These are phyloP conservation scores for Hyaena hyaena DNA, from an alignment of 2,113 vertebrate genomes.

Conservation along the genomic window DNA sequence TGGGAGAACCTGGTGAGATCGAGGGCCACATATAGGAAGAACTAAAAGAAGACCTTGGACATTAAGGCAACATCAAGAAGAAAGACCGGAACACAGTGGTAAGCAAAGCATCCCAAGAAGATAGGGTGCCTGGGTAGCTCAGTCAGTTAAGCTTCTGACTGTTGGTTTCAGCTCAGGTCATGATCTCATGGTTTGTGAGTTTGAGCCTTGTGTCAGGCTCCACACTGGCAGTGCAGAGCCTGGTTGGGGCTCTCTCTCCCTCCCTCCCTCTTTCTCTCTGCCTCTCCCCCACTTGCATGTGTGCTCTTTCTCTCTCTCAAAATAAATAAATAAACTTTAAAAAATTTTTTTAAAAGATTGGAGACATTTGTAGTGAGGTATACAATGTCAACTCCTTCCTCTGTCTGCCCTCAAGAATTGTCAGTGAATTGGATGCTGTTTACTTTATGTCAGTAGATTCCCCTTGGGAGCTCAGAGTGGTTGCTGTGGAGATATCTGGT, in stretches of 20 bases:
- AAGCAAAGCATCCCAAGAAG: not conserved
- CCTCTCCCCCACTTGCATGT: too few relatives aligned
- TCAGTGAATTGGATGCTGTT: conserved; percentile 24
- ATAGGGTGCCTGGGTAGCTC: not conserved
- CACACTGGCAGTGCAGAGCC: too few relatives aligned
- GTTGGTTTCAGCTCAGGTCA: too few relatives aligned
- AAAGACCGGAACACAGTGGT: not conserved
- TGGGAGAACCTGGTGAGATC: not conserved
- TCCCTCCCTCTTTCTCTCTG: too few relatives aligned
- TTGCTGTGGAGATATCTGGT: conserved; percentile 19
- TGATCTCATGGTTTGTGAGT: too few relatives aligned
- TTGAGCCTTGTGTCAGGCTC: too few relatives aligned
- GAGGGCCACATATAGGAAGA: not conserved
- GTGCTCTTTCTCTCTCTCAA: too few relatives aligned
- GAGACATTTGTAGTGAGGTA: not conserved
- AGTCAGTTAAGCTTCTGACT: too few relatives aligned
- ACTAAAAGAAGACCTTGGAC: not conserved
- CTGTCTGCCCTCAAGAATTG: not conserved
- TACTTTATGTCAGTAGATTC: conserved; percentile 50
- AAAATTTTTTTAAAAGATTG: not conserved
- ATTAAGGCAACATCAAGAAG: not conserved
- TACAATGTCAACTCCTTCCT: not conserved
- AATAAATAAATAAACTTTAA: too few relatives aligned
- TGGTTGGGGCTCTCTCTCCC: too few relatives aligned
- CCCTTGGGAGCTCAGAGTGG: conserved; percentile 16